Percentiles rank a stretch among this genome's conserved stretches.
Evolutionary conservation across 37 sponge, comb jelly and placozoan species (phyloP).

Genomic region (Crambe crambe): DNA sequence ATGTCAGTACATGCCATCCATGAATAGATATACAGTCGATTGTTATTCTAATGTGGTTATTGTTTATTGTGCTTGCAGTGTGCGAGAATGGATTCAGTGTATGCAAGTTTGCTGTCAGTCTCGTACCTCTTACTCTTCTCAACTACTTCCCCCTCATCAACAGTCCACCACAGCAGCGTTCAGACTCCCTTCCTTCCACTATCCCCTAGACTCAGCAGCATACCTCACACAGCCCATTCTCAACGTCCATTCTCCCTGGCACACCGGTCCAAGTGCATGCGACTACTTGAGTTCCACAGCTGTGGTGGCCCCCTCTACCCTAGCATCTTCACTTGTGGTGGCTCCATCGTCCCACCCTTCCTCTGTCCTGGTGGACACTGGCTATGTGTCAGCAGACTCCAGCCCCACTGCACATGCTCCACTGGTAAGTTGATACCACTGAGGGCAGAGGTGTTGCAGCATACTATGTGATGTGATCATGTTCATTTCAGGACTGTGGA

Average conservation of each 20-base stretch:
- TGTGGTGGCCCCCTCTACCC: not conserved
- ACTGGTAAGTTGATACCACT: not conserved
- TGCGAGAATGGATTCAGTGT: conserved; percentile 56
- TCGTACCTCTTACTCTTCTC: conserved; percentile 5
- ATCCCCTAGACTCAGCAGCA: not conserved
- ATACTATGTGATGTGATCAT: too few relatives aligned
- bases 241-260: not conserved
- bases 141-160: conserved; percentile 7
- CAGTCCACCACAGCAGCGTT: conserved; percentile 19
- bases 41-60: too few relatives aligned
- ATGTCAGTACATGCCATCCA: too few relatives aligned
- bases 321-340: not conserved
- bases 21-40: too few relatives aligned
- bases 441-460: not conserved
- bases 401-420: conserved; percentile 25
- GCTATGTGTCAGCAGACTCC: conserved; percentile 61
- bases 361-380: conserved; percentile 28
- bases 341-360: not conserved
- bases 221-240: conserved; percentile 7
- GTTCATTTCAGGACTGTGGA: not conserved
- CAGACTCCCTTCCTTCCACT: conserved; percentile 10
- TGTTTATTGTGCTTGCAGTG: conserved; percentile 28
- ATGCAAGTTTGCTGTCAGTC: conserved; percentile 55
- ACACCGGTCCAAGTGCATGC: too few relatives aligned
- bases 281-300: too few relatives aligned